Evolutionary conservation across 2,113 vertebrate species (phyloP), one percentile per base, ranked within the genome.

Genomic region (Psilopsiagon aurifrons): DNA sequence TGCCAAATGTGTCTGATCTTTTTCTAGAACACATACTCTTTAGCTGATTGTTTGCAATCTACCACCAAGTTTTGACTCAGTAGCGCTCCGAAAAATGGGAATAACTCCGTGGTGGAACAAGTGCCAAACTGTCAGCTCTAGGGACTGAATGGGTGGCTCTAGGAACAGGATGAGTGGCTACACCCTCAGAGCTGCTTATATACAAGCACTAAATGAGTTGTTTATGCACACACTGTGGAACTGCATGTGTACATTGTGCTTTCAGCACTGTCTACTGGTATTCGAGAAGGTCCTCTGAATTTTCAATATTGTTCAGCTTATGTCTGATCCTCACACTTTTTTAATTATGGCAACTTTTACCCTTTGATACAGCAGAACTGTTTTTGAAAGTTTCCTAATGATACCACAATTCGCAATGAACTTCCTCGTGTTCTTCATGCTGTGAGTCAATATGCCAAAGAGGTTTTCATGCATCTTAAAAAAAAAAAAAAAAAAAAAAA

Each of bases 11-110:
- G 6, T 63, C 54, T 39, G 17, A 16, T 44, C 13, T 25, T 86
- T 69, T 83, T 90, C 92, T 88, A 69, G 62, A 83, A 83, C 29
- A 37, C 19, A 29, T 6, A 82, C 60, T 70, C 68, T 39, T 49
- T 55, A 44, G 41, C 46, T 73, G 17, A 44, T 88, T 64, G 69
- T 78, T 84, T 93, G 66, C 89, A 87, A 13, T 64, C 17, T 92
- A 80, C 77, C 66, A 73, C 35, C 79, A 9, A 0, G 0, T 66
- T 33, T 95, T 87, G 27, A 88, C 59, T 69, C 44, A 62, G 39
- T 76, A 67, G 81, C 57, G 78, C 35, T 94, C 47, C 0, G 39
- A 0, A 82, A 79, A 84, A 89, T 43, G 14, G 18, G 25, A 67
- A 1, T 70, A 85, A 54, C 22, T 92, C 49, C 16, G 11, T 41